Base-by-base conservation (phyloP, 2,888 invertebrate genomes). In the Rapana venosa region DNA sequence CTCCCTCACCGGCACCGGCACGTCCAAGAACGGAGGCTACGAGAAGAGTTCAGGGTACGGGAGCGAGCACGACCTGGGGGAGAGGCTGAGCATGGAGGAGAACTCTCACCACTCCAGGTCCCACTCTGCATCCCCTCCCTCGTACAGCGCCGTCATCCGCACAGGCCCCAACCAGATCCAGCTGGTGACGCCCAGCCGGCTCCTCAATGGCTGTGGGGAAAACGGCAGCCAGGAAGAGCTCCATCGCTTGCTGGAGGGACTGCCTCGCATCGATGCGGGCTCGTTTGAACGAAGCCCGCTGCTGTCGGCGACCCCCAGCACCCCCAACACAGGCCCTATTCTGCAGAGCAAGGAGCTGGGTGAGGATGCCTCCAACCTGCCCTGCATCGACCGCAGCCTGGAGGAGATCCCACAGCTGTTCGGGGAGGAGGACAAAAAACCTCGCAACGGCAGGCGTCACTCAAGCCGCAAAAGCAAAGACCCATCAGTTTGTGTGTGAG, bases 31-130 rank as follows among this genome's bases (percentile, higher is more conserved):
- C 81, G 85, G 93, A 4, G 94, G 94, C 56, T 94, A 93, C 85
- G 95, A 95, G 89, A 95, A 95, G 90, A 94, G 94, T 91, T 95
- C 95, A 4, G 95, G 95, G 26, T 95, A 95, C 87, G 94, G 94
- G 47, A 95, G 95, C 92, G 95, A 94, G 88, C 94, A 94, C 91
- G 95, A 95, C 88, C 93, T 93, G 17, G 89, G 70, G 22, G 95
- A 94, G 87, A 90, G 93, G 66, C 93, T 93, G 85, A 94, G 93
- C 86, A 94, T 94, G 90, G 92, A 93, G 66, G 95, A 94, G 30
- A 94, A 94, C 5, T 90, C 92, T 58, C 92, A 92, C 85, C 92
- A 91, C 83, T 91, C 93, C n/a, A 87, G 92, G 13, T 91, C 93
- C 26, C 91, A 92, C 66, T 91, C 93, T 30, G 32, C 91, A 26